phyloP scores from a whole-genome alignment of 2,888 invertebrate species.

The Drosophila borealis region DNA sequence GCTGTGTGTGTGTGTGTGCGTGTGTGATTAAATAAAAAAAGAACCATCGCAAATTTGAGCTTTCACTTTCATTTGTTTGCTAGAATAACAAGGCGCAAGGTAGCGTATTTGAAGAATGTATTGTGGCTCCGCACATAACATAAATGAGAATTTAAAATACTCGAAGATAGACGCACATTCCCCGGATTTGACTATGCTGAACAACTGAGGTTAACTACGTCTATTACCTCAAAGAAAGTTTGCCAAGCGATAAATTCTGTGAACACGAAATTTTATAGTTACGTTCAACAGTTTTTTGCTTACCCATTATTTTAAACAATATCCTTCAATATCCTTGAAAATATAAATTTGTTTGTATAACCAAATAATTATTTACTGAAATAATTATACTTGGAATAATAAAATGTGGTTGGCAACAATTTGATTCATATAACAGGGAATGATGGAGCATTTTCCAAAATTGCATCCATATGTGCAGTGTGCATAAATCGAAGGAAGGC shows the following conservation, averaged over 20 bases:
- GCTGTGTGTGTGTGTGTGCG: conserved; percentile 28
- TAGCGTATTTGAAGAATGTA: conserved; percentile 73
- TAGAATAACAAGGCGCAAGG: conserved; percentile 74
- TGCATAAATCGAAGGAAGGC: too few relatives aligned
- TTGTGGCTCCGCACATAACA: conserved; percentile 63
- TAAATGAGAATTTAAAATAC: conserved; percentile 66
- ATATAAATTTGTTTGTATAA: too few relatives aligned
- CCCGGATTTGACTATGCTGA: neutral
- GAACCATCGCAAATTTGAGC: conserved; percentile 74
- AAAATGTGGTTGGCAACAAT: too few relatives aligned
- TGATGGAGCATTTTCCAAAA: too few relatives aligned
- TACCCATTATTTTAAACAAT: too few relatives aligned
- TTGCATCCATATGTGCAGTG: too few relatives aligned
- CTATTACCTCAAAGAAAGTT: neutral
- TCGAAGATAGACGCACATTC: conserved; percentile 17
- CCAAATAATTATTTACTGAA: too few relatives aligned
- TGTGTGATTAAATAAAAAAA: conserved; percentile 50
- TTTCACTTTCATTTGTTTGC: conserved; percentile 81
- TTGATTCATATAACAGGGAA: too few relatives aligned
- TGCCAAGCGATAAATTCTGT: neutral
- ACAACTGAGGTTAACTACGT: conserved; percentile 16
- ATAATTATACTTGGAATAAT: too few relatives aligned
- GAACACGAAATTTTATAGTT: too few relatives aligned
- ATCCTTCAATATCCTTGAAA: too few relatives aligned
- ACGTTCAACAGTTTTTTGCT: too few relatives aligned